Percentiles rank a stretch among this genome's conserved stretches.
Conservation (phyloP, 2,797 vertebrate genomes). For the Lutjanus campechanus region DNA sequence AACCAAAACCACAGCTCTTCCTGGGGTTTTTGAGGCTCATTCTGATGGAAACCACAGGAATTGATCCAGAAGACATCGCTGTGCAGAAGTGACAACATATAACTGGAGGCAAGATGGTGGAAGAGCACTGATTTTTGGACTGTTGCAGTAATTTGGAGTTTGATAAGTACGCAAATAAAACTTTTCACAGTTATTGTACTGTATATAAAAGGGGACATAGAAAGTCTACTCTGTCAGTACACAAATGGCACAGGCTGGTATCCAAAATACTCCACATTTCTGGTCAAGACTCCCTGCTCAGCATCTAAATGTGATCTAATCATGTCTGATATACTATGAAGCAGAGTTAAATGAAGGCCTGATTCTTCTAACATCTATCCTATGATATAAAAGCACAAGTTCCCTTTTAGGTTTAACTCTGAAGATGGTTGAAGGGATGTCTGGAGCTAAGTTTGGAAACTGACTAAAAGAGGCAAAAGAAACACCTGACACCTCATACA, state of each 20-base stretch:
- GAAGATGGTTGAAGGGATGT: too few relatives aligned
- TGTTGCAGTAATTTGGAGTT: background rate
- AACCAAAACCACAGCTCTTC: constrained; percentile 11
- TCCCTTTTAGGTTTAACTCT: background rate
- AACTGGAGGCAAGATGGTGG: background rate
- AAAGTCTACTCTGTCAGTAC: background rate
- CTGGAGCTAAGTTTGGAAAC: background rate
- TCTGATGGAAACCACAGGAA: constrained; percentile 28
- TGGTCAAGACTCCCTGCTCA: background rate
- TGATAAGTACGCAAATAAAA: background rate
- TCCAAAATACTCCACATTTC: constrained; percentile 5
- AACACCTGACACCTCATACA: constrained; percentile 25
- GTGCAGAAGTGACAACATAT: constrained; percentile 18
- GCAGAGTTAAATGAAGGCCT: constrained; percentile 20
- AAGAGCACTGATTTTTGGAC: background rate
- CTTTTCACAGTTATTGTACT: background rate
- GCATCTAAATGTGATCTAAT: constrained; percentile 15
- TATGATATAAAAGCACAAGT: background rate
- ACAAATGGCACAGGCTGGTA: background rate
- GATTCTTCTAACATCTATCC: background rate
- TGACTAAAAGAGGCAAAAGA: background rate
- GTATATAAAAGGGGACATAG: background rate
- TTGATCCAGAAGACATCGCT: constrained; percentile 17
- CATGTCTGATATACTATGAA: background rate
- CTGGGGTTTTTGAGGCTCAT: constrained; percentile 3